Conservation (phyloP, 1,140 invertebrate species). For the Dolichoris vasculosae region DNA sequence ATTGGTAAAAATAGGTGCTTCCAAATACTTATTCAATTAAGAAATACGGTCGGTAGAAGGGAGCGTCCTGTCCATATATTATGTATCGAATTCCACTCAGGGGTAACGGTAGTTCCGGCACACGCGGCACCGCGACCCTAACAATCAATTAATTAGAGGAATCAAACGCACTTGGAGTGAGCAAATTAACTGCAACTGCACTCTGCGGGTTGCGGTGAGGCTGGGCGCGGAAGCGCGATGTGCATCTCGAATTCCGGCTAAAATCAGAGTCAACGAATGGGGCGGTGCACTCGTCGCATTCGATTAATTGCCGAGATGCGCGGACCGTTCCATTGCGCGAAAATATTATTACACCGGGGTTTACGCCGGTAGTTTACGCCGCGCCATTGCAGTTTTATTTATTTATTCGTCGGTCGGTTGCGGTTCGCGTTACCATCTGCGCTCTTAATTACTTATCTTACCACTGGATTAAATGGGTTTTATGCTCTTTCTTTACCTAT, state of each 20-base stretch:
- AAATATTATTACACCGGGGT: conserved; percentile 42
- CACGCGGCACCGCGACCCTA: conserved; percentile 63
- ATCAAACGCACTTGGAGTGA: conserved; percentile 75
- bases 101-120: too few species aligned
- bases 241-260: conserved; percentile 47
- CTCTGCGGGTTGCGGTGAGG: conserved; percentile 45
- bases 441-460: not conserved
- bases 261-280: conserved; percentile 49
- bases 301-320: conserved; percentile 48
- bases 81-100: not conserved
- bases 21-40: too few species aligned
- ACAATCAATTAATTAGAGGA: conserved; percentile 75
- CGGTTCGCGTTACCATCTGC: not conserved
- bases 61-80: not conserved
- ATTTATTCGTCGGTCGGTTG: conserved; percentile 13
- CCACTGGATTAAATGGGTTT: conserved; percentile 37
- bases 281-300: not conserved
- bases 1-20: too few species aligned
- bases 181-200: conserved; percentile 74
- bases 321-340: conserved; percentile 18
- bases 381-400: conserved; percentile 16
- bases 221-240: conserved; percentile 1
- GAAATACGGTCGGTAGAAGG: too few species aligned
- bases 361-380: not conserved
- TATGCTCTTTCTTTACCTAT: not conserved